Base-by-base conservation (phyloP, 1,140 invertebrate species). In the Rhopalosiphum padi region DNA sequence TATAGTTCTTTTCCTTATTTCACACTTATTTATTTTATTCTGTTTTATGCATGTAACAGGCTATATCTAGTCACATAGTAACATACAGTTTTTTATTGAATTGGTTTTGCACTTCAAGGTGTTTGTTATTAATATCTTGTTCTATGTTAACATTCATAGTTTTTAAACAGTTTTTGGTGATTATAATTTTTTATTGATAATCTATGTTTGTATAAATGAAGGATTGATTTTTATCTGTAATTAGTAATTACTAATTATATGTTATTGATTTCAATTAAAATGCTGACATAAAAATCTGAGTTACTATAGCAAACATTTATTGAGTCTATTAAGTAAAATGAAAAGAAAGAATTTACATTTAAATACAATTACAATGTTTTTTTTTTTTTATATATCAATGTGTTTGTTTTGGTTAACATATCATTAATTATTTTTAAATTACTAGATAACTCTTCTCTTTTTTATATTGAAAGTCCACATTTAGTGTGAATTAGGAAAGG, bases 1-100 rank as follows among this genome's bases (percentile, higher is more conserved):
- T 93, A 86, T 85, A 85, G 91, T 93, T 85, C 0, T 93, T 53
- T 85, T 93, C 85, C 91, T 93, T 91, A 48, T 91, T 91, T 91
- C 48, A 90, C 88, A 90, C 88, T 90, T 90, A 60, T 89, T 53
- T 89, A 89, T 90, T 90, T n/a, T 90, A 68, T 90, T 90, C 89
- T 43, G 89, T 90, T 90, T 90, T 90, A 68, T 90, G 89, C 89
- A 90, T 68, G 89, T 90, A 60, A 68, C n/a, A 43, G 37, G 43
- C 89, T 68, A 60, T 43, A 68, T 46, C 6, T 90, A 90, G 53
- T 60, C 25, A 68, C 37, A 90, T 21, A 90, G 89, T 90, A 68
- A 41, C 41, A 15, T 30, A 30, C 21, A n/a, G 25, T 90, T 60
- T 90, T 90, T 89, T n/a, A 21, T 68, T 90, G 15, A 60, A 9